These are phyloP conservation scores for Lynx canadensis DNA, from an alignment of 2,113 vertebrate species.

Conservation along the genomic window DNA sequence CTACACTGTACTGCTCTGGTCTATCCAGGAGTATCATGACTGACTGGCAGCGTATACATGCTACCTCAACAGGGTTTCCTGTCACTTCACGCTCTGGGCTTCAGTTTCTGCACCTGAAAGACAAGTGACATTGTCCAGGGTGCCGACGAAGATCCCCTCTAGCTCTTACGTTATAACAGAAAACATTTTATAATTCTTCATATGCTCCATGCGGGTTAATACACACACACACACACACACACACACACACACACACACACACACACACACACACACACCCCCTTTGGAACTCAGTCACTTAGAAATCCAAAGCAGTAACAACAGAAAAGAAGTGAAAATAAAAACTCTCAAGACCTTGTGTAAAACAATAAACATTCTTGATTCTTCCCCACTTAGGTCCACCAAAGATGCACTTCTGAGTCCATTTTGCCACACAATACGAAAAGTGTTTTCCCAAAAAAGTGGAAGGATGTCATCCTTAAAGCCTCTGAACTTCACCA, in stretches of 20 bases:
- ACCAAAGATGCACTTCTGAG: slow-evolving; percentile 6
- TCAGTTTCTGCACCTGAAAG: slow-evolving; percentile 2
- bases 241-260: background rate
- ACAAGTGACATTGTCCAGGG: slow-evolving; percentile 16
- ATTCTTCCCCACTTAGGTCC: background rate
- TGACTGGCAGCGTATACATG: background rate
- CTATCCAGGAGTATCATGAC: background rate
- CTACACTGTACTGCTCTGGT: background rate
- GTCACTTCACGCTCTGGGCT: slow-evolving; percentile 8
- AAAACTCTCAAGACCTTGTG: background rate
- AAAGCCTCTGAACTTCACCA: background rate
- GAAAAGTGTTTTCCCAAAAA: slow-evolving; percentile 24
- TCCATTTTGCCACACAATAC: background rate
- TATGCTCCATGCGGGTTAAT: background rate
- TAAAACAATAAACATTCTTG: slow-evolving; percentile 18
- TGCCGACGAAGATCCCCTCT: background rate
- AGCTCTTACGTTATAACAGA: background rate
- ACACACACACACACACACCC: too few relatives aligned
- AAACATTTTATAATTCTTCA: slow-evolving; percentile 25
- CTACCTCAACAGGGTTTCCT: background rate
- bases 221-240: background rate
- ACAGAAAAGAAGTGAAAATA: slow-evolving; percentile 25
- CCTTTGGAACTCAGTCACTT: background rate
- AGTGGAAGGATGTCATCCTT: slow-evolving; percentile 15
- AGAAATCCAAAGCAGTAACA: background rate